Percentiles rank a stretch among this genome's conserved stretches.
Conservation (phyloP, 2,797 vertebrate species). For the Choloepus didactylus region DNA sequence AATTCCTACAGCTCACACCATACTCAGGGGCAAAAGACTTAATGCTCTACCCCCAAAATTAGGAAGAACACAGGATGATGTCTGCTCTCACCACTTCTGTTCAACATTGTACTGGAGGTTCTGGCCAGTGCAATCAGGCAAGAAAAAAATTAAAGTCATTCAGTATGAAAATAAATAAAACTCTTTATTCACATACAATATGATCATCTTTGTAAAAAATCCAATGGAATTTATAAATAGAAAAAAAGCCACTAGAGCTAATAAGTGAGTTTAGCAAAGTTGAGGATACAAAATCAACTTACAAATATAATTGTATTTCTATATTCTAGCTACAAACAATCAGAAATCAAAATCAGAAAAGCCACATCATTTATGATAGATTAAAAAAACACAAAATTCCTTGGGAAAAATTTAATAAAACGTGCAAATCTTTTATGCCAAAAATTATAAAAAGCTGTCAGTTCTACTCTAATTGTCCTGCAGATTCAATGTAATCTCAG, state of each 20-base stretch:
- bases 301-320: neutral
- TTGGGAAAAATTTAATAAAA: neutral
- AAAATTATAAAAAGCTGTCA: neutral
- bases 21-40: neutral
- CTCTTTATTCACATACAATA: neutral
- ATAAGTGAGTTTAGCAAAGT: neutral
- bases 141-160: neutral
- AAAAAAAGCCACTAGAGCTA: neutral
- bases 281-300: neutral
- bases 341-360: conserved; percentile 46
- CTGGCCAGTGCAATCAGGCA: neutral
- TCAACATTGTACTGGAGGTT: neutral
- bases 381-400: conserved; percentile 27
- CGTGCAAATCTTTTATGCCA: neutral
- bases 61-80: neutral
- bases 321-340: neutral
- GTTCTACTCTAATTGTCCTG: neutral
- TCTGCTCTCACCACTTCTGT: neutral
- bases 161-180: neutral
- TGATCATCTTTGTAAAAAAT: conserved; percentile 14
- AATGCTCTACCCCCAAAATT: neutral
- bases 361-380: neutral
- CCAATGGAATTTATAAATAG: neutral
- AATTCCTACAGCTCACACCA: neutral
- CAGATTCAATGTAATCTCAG: neutral